Base-by-base conservation (phyloP, 2,888 invertebrate genomes). In the Ligdia adustata region DNA sequence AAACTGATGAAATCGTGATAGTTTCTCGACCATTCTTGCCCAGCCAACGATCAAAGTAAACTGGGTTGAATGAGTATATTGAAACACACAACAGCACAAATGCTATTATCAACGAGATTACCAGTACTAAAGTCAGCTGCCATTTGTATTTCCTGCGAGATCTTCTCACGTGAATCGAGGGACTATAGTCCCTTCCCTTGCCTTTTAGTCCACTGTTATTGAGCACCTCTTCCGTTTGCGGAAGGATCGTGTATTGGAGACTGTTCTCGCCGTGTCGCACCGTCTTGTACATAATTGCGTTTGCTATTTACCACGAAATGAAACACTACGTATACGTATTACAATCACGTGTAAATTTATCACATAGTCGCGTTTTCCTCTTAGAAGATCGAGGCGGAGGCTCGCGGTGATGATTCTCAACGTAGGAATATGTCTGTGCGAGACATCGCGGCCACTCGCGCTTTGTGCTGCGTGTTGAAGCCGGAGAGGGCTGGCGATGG, bases 181-280 rank as follows among this genome's bases (percentile, higher is more conserved):
- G 88, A 60, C 89, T 88, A 61, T 88, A 90, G 63, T 91, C 90
- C 39, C 88, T 79, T 46, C 91, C 91, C 62, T 89, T 91, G 53
- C 91, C 90, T 60, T 91, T 90, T 52, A 92, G 66, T 47, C 92
- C 92, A 62, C 92, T 92, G 64, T 92, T 92, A 62, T 77, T 91
- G 48, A 92, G 82, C 62, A 92, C 91, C 73, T 93, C 93, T 75
- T 94, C 94, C 46, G 93, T 93, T 77, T 94, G 94, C 48, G 94
- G 94, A 56, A 94, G 89, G 65, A 94, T 94, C 62, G 94, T 94
- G 79, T 94, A 94, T 72, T 94, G 94, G 64, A 94, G 91, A 72
- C 94, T 93, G 67, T 94, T 93, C 77, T 94, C 94, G 54, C 94
- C 94, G 77, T 94, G 94, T 55, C 94, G 88, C 75, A 94, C 94